Evolutionary conservation across 1,140 invertebrate genomes (phyloP).

Genomic region (Scaptomyza montana): DNA sequence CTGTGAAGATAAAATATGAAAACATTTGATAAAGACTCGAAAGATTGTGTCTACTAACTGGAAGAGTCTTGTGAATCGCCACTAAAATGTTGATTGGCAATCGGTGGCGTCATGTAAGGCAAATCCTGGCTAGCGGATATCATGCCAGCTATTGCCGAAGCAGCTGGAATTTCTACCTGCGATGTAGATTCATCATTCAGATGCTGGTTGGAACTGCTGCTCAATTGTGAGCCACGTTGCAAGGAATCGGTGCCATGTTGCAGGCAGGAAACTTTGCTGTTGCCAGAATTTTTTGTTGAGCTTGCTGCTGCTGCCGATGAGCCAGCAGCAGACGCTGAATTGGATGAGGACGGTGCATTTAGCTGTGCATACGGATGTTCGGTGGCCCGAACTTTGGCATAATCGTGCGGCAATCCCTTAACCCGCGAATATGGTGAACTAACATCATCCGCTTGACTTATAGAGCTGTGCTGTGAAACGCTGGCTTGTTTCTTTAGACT

Average conservation of each 20-base stretch:
- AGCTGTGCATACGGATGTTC: slow-evolving; percentile 90
- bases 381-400: slow-evolving; percentile 84
- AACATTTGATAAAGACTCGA: too few relatives aligned
- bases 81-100: slow-evolving; percentile 88
- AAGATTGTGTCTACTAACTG: slow-evolving; percentile 85
- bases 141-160: slow-evolving; percentile 91
- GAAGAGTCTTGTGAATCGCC: slow-evolving; percentile 93
- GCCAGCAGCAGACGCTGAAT: slow-evolving; percentile 47
- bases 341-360: slow-evolving; percentile 83
- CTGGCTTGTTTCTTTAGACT: slow-evolving; percentile 84
- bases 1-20: slow-evolving; percentile 83
- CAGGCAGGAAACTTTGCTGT: slow-evolving; percentile 21
- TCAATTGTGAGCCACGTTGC: slow-evolving; percentile 61
- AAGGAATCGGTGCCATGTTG: slow-evolving; percentile 49
- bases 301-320: slow-evolving; percentile 30
- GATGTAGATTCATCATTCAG: slow-evolving; percentile 49
- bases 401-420: slow-evolving; percentile 84
- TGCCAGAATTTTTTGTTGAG: slow-evolving; percentile 9
- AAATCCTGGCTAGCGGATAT: slow-evolving; percentile 93
- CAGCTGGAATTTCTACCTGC: slow-evolving; percentile 88
- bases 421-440: slow-evolving; percentile 87
- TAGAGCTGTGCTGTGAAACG: slow-evolving; percentile 86
- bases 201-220: slow-evolving; percentile 52
- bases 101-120: slow-evolving; percentile 94
- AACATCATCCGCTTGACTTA: slow-evolving; percentile 86